phyloP scores from a whole-genome alignment of 2,888 invertebrate genomes.

The Ypsolopha scabrella region DNA sequence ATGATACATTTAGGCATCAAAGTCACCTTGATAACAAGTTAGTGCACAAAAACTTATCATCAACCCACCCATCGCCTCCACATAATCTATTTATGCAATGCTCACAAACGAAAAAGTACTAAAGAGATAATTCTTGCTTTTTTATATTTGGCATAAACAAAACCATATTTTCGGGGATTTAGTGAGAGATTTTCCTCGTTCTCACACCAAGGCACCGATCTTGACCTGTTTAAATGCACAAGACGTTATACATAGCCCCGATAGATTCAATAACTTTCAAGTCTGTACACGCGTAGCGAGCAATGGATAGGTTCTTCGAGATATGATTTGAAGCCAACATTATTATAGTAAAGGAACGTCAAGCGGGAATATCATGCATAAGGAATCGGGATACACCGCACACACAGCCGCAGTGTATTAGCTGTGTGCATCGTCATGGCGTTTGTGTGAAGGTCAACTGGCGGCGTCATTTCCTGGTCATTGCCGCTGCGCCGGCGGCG shows the following conservation, averaged over 20 bases:
- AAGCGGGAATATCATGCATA: neutral
- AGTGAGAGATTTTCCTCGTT: too few relatives aligned
- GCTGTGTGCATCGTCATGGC: conserved; percentile 1
- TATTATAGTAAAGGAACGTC: neutral
- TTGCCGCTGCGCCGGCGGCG: conserved; percentile 40
- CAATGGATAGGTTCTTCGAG: neutral
- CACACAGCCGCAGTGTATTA: neutral
- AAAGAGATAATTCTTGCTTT: too few relatives aligned
- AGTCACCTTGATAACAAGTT: conserved; percentile 40
- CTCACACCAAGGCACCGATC: too few relatives aligned
- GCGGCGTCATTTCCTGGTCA: conserved; percentile 70
- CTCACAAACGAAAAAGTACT: too few relatives aligned
- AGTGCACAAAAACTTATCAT: conserved; percentile 22
- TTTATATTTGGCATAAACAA: too few relatives aligned
- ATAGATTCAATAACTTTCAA: too few relatives aligned
- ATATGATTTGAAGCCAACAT: too few relatives aligned
- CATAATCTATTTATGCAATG: too few relatives aligned
- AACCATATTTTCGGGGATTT: too few relatives aligned
- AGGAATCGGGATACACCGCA: neutral
- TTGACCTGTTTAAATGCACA: too few relatives aligned
- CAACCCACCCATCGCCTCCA: conserved; percentile 18
- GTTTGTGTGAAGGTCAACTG: conserved; percentile 49
- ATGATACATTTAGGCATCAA: conserved; percentile 14
- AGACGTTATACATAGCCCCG: too few relatives aligned
- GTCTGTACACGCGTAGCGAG: neutral